Conservation (phyloP, 2,888 invertebrate species). For the Zootermopsis nevadensis region DNA sequence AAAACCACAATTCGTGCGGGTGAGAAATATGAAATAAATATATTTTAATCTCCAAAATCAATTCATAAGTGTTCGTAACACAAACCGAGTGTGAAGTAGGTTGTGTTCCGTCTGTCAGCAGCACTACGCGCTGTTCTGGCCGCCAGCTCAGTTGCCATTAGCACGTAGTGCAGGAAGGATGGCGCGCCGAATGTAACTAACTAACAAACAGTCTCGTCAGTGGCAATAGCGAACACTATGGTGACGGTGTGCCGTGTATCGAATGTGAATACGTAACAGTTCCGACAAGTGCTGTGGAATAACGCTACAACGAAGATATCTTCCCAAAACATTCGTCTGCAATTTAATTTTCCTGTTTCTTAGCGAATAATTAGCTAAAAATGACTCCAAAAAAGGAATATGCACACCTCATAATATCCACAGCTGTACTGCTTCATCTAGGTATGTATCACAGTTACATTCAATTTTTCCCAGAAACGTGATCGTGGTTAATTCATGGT, state of each 20-base stretch:
- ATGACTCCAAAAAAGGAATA: not conserved
- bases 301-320: not conserved
- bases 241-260: not conserved
- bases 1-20: too few relatives aligned
- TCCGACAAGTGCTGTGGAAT: too few relatives aligned
- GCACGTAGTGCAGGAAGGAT: slow-evolving; percentile 2
- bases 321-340: not conserved
- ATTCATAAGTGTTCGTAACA: too few relatives aligned
- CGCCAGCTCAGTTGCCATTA: slow-evolving; percentile 7
- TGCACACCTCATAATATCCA: not conserved
- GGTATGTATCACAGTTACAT: slow-evolving; percentile 38
- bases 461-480: too few relatives aligned
- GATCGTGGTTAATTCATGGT: too few relatives aligned
- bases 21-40: too few relatives aligned
- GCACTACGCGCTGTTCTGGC: not conserved
- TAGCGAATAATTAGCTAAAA: not conserved
- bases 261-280: not conserved
- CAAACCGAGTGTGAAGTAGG: too few relatives aligned
- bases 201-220: not conserved
- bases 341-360: not conserved
- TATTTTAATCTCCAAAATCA: too few relatives aligned
- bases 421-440: slow-evolving; percentile 10
- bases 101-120: not conserved
- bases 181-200: not conserved
- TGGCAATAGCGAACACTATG: not conserved